A percentile compares a stretch with the other conserved stretches of the same genome.
phyloP scores from a whole-genome alignment of 2,888 invertebrate genomes.

The Caenorhabditis japonica region DNA sequence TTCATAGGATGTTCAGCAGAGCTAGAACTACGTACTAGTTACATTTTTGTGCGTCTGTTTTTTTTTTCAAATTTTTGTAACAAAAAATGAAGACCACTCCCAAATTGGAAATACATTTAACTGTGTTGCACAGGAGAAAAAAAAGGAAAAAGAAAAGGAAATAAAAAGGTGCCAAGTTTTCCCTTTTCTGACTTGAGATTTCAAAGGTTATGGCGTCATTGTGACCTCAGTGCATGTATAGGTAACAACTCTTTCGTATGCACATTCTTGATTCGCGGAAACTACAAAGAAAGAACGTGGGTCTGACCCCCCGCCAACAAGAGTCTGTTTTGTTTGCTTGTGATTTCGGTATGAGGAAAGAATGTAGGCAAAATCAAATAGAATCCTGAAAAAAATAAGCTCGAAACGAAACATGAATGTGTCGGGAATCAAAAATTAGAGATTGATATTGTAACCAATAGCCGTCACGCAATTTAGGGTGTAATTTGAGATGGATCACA shows the following conservation, averaged over 20 bases:
- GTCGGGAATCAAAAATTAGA: constrained; percentile 24
- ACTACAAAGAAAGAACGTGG: constrained; percentile 3
- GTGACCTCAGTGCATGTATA: constrained; percentile 45
- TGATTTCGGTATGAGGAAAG: constrained; percentile 10
- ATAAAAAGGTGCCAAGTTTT: constrained; percentile 26
- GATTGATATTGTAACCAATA: constrained; percentile 30
- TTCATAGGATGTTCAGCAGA: constrained; percentile 31
- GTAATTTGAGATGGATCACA: constrained; percentile 48
- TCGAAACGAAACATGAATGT: too few relatives aligned
- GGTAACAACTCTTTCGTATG: constrained; percentile 33
- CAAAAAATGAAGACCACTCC: constrained; percentile 17
- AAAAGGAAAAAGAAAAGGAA: too few relatives aligned
- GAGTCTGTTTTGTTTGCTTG: too few relatives aligned
- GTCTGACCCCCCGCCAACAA: too few relatives aligned
- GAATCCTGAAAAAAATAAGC: too few relatives aligned
- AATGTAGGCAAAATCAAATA: too few relatives aligned
- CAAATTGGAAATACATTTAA: too few relatives aligned
- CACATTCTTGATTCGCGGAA: constrained; percentile 34
- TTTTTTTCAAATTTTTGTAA: constrained; percentile 9
- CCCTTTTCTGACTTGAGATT: constrained; percentile 6
- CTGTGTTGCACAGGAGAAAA: too few relatives aligned
- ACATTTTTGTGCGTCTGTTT: constrained; percentile 8
- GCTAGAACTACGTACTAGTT: constrained; percentile 1
- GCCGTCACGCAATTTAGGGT: constrained; percentile 43
- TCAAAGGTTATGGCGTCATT: constrained; percentile 37